Conservation (phyloP, 2,888 invertebrate genomes). For the Pollenia griseotomentosa region DNA sequence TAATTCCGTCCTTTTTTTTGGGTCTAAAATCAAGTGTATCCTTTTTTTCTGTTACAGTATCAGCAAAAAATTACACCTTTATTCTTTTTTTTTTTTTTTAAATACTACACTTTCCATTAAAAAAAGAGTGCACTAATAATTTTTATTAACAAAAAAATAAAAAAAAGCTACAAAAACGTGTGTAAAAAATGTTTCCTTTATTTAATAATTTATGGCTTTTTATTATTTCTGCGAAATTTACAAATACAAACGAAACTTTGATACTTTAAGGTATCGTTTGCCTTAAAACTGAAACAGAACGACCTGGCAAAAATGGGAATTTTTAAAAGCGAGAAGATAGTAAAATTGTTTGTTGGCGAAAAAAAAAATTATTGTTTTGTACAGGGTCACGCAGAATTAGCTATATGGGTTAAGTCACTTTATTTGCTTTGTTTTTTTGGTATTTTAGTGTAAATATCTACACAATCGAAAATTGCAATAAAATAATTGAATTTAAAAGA, state of each 20-base stretch:
- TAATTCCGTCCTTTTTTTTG: not conserved
- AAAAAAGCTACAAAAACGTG: constrained; percentile 34
- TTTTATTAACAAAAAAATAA: constrained; percentile 17
- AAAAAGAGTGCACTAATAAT: not conserved
- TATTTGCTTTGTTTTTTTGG: no score
- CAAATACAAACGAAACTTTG: not conserved
- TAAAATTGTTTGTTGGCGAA: not conserved
- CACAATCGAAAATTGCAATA: no score
- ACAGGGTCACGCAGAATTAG: not conserved
- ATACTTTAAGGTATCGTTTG: not conserved
- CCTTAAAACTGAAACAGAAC: not conserved
- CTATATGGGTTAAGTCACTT: no score
- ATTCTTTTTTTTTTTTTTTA: not conserved
- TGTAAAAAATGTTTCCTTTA: constrained; percentile 25
- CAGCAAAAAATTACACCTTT: not conserved
- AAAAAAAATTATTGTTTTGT: constrained; percentile 1
- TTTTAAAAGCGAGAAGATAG: not conserved
- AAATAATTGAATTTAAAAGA: no score
- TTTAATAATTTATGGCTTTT: constrained; percentile 44
- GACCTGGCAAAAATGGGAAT: not conserved
- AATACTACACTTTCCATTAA: not conserved
- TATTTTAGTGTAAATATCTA: no score
- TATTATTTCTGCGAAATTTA: constrained; percentile 2
- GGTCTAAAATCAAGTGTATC: not conserved
- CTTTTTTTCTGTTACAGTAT: not conserved